Conservation (phyloP, 2,797 vertebrate species). For the Telmatherina bonti region DNA sequence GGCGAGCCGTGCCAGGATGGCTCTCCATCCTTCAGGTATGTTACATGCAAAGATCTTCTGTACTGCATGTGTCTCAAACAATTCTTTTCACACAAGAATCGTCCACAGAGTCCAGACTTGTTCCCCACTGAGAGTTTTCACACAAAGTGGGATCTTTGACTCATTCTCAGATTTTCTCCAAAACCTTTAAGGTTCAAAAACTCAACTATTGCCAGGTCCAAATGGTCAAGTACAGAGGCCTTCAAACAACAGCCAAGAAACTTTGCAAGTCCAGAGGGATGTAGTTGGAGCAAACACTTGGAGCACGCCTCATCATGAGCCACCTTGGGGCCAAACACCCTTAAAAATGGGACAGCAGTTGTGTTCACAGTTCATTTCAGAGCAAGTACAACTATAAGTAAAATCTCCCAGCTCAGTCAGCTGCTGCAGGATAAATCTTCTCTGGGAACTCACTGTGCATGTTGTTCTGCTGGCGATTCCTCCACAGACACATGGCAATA, state of each 20-base stretch:
- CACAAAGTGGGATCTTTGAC: constrained; percentile 27
- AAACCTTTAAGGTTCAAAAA: constrained; percentile 23
- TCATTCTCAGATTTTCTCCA: constrained; percentile 6
- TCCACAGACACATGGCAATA: constrained; percentile 97
- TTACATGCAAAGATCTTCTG: background rate
- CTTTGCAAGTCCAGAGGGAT: constrained; percentile 48
- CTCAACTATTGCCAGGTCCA: constrained; percentile 36
- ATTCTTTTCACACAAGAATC: background rate
- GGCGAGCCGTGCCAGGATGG: no score
- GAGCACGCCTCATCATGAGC: constrained; percentile 32
- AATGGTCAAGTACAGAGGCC: constrained; percentile 19
- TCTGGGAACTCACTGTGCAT: constrained; percentile 89
- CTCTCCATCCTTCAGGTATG: no score
- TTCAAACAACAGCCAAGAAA: constrained; percentile 32
- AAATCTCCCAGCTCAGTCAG: background rate
- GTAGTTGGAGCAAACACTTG: constrained; percentile 28
- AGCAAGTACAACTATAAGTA: background rate
- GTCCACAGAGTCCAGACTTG: background rate
- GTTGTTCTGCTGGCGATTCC: constrained; percentile 91
- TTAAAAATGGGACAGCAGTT: constrained; percentile 36
- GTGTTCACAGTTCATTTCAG: background rate
- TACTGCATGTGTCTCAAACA: background rate
- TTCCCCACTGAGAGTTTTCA: background rate
- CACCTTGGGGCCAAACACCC: constrained; percentile 20
- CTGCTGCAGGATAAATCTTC: background rate